Evolutionary conservation across 2,113 vertebrate species (phyloP), one percentile per base, ranked within the genome.

Genomic region (Oncorhynchus gorbuscha): DNA sequence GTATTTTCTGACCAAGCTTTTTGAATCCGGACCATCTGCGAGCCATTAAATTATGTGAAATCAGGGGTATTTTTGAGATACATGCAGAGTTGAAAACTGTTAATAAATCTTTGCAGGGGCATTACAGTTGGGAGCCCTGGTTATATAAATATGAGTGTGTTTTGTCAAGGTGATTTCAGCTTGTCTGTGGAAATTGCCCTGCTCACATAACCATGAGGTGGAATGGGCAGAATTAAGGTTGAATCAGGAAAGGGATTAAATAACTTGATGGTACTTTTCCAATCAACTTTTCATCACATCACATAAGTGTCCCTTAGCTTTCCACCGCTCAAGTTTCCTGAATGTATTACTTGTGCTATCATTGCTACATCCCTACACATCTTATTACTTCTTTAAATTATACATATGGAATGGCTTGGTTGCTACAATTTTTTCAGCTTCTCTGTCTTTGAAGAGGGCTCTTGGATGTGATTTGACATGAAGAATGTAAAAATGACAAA

Each of bases 1-100:
- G 81, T 81, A 81, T 87, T 78, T 85, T 91, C 77, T 89, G 86
- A 87, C 79, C 81, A 72, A 84, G 84, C 81, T 72, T 80, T 84
- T 90, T 84, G 80, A 91, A 85, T 76, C 81, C 74, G 81, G 79
- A 77, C 80, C 85, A 88, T 84, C 80, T 88, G 79, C 79, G 72
- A 81, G 80, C 84, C 69, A 86, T 90, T 89, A 80, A 87, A 85
- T 84, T 83, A 84, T 81, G 85, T 79, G 78, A 86, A 91, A 87
- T 84, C 78, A 67, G 74, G 64, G 83, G 76, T 86, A 90, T 81
- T 87, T 85, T 84, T 85, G 77, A 85, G 81, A 85, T 87, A 71
- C 77, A 81, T 88, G 69, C 75, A 48, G 71, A 76, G 32, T 70
- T 81, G 69, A 86, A 86, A 86, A 83, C 77, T 81, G 82, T 81